phyloP scores from a whole-genome alignment of 2,888 invertebrate species.

The Eulithis testata region DNA sequence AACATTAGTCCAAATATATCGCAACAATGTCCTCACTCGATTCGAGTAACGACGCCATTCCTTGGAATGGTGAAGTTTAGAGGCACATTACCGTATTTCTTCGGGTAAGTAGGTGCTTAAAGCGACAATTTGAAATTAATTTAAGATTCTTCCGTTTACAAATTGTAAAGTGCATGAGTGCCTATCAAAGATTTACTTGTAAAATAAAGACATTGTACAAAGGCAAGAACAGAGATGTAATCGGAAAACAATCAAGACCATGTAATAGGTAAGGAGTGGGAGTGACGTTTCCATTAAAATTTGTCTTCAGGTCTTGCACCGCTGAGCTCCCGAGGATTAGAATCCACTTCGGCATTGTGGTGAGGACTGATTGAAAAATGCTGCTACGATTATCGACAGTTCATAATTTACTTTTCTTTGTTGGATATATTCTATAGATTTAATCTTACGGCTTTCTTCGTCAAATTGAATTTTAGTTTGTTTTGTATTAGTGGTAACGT shows the following conservation, averaged over 20 bases:
- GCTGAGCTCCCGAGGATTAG: constrained; percentile 29
- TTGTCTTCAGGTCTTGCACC: constrained; percentile 35
- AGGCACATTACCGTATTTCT: constrained; percentile 19
- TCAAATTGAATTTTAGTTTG: constrained; percentile 8
- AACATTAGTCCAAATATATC: constrained; percentile 14
- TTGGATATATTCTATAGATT: constrained; percentile 14
- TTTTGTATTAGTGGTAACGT: too few relatives aligned
- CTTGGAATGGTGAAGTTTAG: constrained; percentile 18
- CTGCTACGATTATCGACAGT: constrained; percentile 25
- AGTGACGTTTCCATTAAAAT: constrained; percentile 57
- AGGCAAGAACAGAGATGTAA: constrained; percentile 18
- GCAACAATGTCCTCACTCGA: constrained; percentile 14
- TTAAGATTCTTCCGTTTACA: constrained; percentile 1
- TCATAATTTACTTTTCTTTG: constrained; percentile 28
- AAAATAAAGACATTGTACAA: too few relatives aligned
- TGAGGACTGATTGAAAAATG: constrained; percentile 27
- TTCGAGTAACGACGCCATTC: constrained; percentile 17
- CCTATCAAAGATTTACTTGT: too few relatives aligned
- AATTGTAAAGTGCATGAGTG: background rate
- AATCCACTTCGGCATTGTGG: constrained; percentile 22
- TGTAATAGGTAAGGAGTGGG: constrained; percentile 41
- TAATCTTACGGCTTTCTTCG: constrained; percentile 3
- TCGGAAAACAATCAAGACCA: constrained; percentile 40
- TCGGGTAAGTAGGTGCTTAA: constrained; percentile 8
- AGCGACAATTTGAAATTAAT: constrained; percentile 6